Percentiles rank a stretch among this genome's conserved stretches.
phyloP scores from a whole-genome alignment of 2,888 invertebrate species.

The Laspeyria flexula region DNA sequence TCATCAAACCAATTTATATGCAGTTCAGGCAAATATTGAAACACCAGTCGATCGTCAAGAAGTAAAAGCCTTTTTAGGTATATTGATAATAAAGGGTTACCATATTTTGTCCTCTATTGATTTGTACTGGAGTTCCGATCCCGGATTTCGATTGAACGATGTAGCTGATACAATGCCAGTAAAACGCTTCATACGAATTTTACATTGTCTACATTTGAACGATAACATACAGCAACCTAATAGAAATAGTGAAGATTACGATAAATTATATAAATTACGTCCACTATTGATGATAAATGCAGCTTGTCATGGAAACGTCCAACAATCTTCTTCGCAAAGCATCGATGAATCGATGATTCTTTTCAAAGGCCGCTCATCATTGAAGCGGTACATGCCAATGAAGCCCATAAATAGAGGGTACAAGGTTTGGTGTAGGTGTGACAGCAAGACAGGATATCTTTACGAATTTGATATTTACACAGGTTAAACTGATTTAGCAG shows the following conservation, averaged over 20 bases:
- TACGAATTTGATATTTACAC: slow-evolving; percentile 24
- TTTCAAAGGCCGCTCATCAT: slow-evolving; percentile 40
- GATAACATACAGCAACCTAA: slow-evolving; percentile 8
- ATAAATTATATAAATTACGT: slow-evolving; percentile 24
- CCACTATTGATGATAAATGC: slow-evolving; percentile 13
- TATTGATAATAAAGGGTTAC: slow-evolving; percentile 28
- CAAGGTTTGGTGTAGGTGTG: slow-evolving; percentile 18
- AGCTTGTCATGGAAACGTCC: slow-evolving; percentile 6
- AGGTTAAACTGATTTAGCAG: slow-evolving; percentile 13
- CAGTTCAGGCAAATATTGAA: not conserved
- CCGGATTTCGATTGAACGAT: slow-evolving; percentile 8
- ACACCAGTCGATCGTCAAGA: slow-evolving; percentile 7
- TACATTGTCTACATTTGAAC: slow-evolving; percentile 14
- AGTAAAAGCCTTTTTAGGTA: slow-evolving; percentile 23
- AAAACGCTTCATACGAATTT: slow-evolving; percentile 13
- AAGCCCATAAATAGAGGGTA: slow-evolving; percentile 15
- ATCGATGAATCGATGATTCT: slow-evolving; percentile 31
- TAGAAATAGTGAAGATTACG: slow-evolving; percentile 8
- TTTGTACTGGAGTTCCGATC: slow-evolving; percentile 12
- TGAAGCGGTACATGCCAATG: slow-evolving; percentile 28
- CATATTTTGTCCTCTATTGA: slow-evolving; percentile 12
- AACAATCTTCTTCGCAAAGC: slow-evolving; percentile 12
- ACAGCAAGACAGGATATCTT: slow-evolving; percentile 18
- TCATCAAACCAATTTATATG: not conserved
- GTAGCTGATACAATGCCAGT: slow-evolving; percentile 7